Evolutionary conservation across 2,888 invertebrate species (phyloP).

Genomic region (Stenotaenia linearis): DNA sequence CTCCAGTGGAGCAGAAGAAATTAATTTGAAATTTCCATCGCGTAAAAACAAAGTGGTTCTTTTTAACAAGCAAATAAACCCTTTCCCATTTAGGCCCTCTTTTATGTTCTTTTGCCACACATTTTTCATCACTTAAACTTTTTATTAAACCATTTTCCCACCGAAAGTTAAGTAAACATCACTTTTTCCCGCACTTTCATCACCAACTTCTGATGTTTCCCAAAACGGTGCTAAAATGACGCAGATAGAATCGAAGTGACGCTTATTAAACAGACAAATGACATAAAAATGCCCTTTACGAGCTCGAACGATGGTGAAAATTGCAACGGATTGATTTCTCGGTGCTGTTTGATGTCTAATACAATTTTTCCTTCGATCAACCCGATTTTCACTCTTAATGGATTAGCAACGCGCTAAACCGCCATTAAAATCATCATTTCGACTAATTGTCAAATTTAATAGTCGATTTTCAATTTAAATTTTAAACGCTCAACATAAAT

Average conservation of each 20-base stretch:
- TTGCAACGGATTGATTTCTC: conserved; percentile 5
- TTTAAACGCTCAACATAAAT: too few relatives aligned
- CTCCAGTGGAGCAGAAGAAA: background rate
- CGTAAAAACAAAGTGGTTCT: background rate
- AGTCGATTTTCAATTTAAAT: too few relatives aligned
- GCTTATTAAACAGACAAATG: conserved; percentile 24
- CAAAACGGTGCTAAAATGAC: background rate
- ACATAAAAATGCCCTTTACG: conserved; percentile 10
- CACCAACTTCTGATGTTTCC: background rate
- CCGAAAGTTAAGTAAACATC: conserved; percentile 6
- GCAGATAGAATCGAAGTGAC: background rate
- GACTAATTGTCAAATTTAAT: too few relatives aligned
- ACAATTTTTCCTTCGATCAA: background rate
- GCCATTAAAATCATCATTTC: too few relatives aligned
- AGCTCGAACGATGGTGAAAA: background rate
- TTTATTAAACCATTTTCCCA: background rate
- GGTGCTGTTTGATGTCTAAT: background rate
- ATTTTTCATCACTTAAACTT: background rate
- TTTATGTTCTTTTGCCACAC: background rate
- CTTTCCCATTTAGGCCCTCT: background rate
- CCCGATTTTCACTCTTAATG: too few relatives aligned
- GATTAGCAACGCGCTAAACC: too few relatives aligned
- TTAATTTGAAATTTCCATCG: background rate
- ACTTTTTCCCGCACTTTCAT: background rate
- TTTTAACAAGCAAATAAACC: background rate